Conservation (phyloP, 2,797 vertebrate genomes). For the Lepidocolaptes lacrymiger region DNA sequence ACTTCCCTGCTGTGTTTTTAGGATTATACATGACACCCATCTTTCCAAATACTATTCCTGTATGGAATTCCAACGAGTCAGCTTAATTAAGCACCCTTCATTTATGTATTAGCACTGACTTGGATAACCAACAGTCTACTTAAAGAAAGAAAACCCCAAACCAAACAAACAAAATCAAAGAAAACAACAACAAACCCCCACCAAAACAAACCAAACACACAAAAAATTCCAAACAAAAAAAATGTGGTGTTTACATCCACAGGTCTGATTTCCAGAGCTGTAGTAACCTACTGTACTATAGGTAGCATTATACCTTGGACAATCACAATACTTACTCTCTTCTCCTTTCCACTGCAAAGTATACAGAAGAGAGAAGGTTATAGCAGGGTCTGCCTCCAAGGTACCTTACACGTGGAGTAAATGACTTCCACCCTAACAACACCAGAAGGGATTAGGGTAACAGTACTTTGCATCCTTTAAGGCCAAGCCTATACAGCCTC, state of each 20-base stretch:
- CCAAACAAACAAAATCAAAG: neutral
- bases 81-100: neutral
- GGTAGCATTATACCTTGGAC: neutral
- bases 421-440: neutral
- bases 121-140: neutral
- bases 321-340: rapidly evolving
- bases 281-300: neutral
- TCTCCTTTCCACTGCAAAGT: neutral
- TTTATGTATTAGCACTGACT: neutral
- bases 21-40: neutral
- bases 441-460: neutral
- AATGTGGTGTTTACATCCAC: neutral
- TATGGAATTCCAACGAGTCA: neutral
- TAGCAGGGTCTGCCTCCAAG: neutral
- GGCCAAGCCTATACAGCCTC: neutral
- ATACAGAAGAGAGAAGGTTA: neutral
- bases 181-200: neutral
- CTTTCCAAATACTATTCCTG: neutral
- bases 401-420: neutral
- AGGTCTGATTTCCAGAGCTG: neutral
- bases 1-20: neutral
- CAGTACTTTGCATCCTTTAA: neutral
- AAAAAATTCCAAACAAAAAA: neutral
- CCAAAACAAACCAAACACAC: neutral
- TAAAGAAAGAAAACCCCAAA: neutral